Evolutionary conservation across 2,888 invertebrate species (phyloP).

Genomic region (Sycophila texana): DNA sequence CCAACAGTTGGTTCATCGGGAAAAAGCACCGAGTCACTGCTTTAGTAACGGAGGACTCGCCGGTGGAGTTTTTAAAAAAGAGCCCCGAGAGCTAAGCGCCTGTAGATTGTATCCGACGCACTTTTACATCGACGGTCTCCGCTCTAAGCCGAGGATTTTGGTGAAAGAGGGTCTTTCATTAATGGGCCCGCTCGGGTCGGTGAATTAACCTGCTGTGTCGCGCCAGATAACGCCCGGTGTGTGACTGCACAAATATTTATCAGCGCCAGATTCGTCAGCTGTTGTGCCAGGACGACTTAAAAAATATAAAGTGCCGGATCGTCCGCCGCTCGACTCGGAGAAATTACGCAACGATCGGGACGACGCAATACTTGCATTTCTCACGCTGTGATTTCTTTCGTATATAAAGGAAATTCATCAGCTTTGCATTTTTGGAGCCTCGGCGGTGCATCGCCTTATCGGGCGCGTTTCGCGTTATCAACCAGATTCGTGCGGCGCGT

Average conservation of each 20-base stretch:
- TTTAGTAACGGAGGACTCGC: background rate
- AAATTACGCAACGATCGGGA: slow-evolving; percentile 31
- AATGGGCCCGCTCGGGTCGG: slow-evolving; percentile 57
- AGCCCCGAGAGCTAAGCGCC: slow-evolving; percentile 13
- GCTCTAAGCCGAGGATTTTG: slow-evolving; percentile 20
- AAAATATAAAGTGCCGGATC: too few relatives aligned
- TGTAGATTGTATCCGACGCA: slow-evolving; percentile 25
- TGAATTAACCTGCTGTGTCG: slow-evolving; percentile 57
- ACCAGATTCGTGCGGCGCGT: slow-evolving; percentile 33
- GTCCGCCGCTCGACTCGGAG: background rate
- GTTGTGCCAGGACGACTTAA: slow-evolving; percentile 1
- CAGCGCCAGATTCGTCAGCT: slow-evolving; percentile 33
- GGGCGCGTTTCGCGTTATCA: slow-evolving; percentile 13
- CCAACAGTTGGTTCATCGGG: background rate
- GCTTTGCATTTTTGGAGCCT: slow-evolving; percentile 35
- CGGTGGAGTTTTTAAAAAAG: background rate
- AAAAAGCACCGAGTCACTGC: background rate
- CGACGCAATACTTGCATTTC: slow-evolving; percentile 41
- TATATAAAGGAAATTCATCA: slow-evolving; percentile 6
- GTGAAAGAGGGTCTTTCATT: slow-evolving; percentile 71
- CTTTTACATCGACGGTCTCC: slow-evolving; percentile 5
- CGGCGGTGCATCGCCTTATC: slow-evolving; percentile 33
- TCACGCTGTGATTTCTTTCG: slow-evolving; percentile 25
- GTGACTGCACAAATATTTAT: slow-evolving; percentile 71
- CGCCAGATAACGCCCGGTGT: slow-evolving; percentile 65